These are phyloP conservation scores for Diarsia rubi DNA, from an alignment of 2,888 invertebrate species.

Conservation along the genomic window DNA sequence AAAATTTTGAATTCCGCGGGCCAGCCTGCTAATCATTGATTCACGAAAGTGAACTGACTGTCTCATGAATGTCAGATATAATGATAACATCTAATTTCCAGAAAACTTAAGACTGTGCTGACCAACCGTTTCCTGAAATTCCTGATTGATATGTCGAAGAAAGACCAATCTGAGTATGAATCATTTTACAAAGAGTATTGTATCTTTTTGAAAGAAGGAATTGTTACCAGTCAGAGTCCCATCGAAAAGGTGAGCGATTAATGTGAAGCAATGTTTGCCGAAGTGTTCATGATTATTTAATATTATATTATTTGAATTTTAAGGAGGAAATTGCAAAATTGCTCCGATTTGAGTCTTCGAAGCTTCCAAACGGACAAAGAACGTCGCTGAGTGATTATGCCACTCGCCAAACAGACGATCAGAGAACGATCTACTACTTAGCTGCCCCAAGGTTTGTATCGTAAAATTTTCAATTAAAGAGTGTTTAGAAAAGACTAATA, in stretches of 20 bases:
- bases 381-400: constrained; percentile 96
- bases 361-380: constrained; percentile 92
- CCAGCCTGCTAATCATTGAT: neutral
- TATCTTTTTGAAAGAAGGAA: constrained; percentile 98
- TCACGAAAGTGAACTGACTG: neutral
- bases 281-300: neutral
- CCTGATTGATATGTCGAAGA: constrained; percentile 95
- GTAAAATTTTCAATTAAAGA: neutral
- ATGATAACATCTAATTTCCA: constrained; percentile 63
- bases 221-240: constrained; percentile 95
- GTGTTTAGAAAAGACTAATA: neutral
- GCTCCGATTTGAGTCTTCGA: constrained; percentile 97
- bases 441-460: constrained; percentile 95
- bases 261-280: neutral
- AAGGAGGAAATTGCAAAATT: constrained; percentile 97
- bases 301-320: neutral
- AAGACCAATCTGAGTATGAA: constrained; percentile 95
- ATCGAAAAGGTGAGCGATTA: constrained; percentile 93
- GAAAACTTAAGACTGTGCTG: constrained; percentile 95
- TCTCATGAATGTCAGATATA: neutral
- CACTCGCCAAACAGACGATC: constrained; percentile 93
- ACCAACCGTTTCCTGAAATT: constrained; percentile 96
- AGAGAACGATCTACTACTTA: constrained; percentile 97
- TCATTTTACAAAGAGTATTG: constrained; percentile 98
- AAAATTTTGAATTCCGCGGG: no score